Base-by-base conservation (phyloP, 2,888 invertebrate species). In the Troides oblongomaculatus region DNA sequence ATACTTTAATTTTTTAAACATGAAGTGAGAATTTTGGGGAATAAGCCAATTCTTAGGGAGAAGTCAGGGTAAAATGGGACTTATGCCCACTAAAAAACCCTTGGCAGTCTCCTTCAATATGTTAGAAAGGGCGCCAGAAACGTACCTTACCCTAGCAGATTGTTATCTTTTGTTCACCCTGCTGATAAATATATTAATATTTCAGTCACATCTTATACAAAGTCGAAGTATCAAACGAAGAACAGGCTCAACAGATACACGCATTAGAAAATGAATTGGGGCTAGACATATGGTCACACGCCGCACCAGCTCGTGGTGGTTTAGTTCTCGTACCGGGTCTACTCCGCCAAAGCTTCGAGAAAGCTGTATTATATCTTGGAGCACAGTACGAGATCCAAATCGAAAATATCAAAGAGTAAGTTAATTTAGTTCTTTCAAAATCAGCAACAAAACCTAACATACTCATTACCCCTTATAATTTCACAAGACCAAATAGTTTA, bases 161-260 rank as follows among this genome's bases (percentile, higher is more conserved):
- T 12, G 12, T 46, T 46, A 1, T 46, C 12, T 14, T 3, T 46
- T 12, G 43, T 46, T 12, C 43, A 46, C 12, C 25, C 2, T 25
- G 30, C 30, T 30, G 30, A 30, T 30, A 30, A 30, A 30, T 3
- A 4, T 46, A 46, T 25, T 61, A 70, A 30, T 18, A 62, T 71
- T 76, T 43, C 77, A 87, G 89, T 6, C 76, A 79, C 62, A 75
- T 79, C 0, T 62, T 88, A 0, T 88, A 84, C 71, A 79, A 85
- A 73, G 79, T 88, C 0, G 72, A 71, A 0, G 84, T 83, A 4
- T 74, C 75, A 12, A 76, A 74, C n/a, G 68, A 73, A 5, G 77
- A 84, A 7, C 82, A 88, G 70, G 76, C 75, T 1, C 69, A 78
- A 17, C 71, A 62, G 36, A 30, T 71, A 21, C 30, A 71, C n/a